Evolutionary conservation across 2,113 vertebrate species (phyloP), one percentile per base, ranked within the genome.

Genomic region (Larimichthys polyactis): DNA sequence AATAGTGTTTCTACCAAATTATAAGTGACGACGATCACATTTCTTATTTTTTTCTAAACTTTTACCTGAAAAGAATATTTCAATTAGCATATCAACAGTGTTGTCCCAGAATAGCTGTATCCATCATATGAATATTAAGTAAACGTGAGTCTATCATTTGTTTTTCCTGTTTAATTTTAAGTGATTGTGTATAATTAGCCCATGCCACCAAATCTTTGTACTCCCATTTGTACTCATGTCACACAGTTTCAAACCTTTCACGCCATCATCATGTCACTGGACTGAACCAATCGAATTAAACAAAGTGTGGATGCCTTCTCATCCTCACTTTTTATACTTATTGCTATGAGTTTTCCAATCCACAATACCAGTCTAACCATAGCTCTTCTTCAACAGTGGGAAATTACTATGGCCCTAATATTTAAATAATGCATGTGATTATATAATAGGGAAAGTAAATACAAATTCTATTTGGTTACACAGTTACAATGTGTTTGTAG

Each of bases 381-480:
- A 3, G 55, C 15, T 5, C 29, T 10, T 10, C 55, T 59, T 19
- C 48, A 57, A 22, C 20, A 5, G 15, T 36, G 70, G 69, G 44
- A 66, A 66, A 40, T 58, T 46, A 62, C 29, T 24, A 40, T 15
- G 8, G 65, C 40, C 20, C 66, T 20, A 3, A 29, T 64, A 58
- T 64, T 71, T 58, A 71, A 82, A 76, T 27, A 15, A 71, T 72
- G 74, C 54, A 32, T 64, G 4, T 65, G 27, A 63, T 71, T 58
- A 32, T 36, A 36, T 36, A 36, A 36, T 36, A 36, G 36, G 24
- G 11, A 43, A 82, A 63, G 20, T 24, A 22, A 63, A 63, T 32
- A 46, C 48, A 36, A 55, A 40, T 65, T 57, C 3, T 19, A 24
- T 11, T 71, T 55, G 4, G 20, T 72, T 5, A 66, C 40, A 44